Base-by-base conservation (phyloP, 1,140 invertebrate species). In the Diachasmimorpha longicaudata region DNA sequence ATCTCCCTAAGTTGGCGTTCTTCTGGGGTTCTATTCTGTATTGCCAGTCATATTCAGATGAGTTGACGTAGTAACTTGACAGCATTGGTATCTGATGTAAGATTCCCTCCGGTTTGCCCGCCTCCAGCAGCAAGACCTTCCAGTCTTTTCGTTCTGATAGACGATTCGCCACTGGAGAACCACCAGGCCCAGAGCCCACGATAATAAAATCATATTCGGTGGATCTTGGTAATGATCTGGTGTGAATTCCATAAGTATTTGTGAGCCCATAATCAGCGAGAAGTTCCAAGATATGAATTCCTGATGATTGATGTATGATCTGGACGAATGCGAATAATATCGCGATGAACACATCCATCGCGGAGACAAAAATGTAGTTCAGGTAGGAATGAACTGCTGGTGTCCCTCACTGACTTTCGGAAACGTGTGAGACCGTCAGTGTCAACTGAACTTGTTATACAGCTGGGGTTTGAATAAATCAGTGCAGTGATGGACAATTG, bases 1-100 rank as follows among this genome's bases (percentile, higher is more conserved):
- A 78, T 89, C 90, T 90, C 46, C 91, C 91, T 37, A 92, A 89
- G 78, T 94, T 95, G 6, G 93, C 92, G 67, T 90, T 91, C 23
- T 88, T 79, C 77, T 95, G 92, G 1, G 92, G 91, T 73, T 90
- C 89, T 0, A 92, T 90, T 13, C 87, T 87, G 80, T 92, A 92
- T 8, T 89, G 86, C 92, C 92, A 93, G 78, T 93, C 92, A 72
- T 85, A 89, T 19, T 82, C 81, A 0, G 86, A n/a, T n/a, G n/a
- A 89, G 71, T 88, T 72, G 69, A 91, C 88, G 39, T 91, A 87
- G 58, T 87, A 86, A 0, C 90, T 10, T 0, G 86, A 72, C 0
- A 90, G 10, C 0, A 87, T 73, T 0, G 90, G 90, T 1, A 91
- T 82, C 69, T 91, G 88, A 14, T 88, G 88, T 0, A 90, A 75